Percentiles rank a stretch among this genome's conserved stretches.
Conservation (phyloP, 1,140 invertebrate species). For the Streblospio benedicti region DNA sequence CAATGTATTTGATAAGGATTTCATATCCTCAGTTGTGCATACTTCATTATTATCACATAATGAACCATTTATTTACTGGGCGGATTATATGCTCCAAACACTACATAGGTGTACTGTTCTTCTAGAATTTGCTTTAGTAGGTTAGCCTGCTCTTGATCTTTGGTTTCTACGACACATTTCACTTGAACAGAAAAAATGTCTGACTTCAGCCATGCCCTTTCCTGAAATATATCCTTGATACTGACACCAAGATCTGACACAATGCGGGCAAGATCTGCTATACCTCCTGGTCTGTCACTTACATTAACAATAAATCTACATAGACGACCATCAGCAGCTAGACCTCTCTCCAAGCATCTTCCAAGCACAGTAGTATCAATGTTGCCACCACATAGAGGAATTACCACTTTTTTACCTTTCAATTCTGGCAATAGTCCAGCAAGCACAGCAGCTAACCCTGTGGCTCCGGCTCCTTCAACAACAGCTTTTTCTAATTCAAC, state of each 20-base stretch:
- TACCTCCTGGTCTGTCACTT: constrained; percentile 73
- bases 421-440: constrained; percentile 73
- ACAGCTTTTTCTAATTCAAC: constrained; percentile 86
- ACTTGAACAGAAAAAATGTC: constrained; percentile 67
- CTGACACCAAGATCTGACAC: constrained; percentile 68
- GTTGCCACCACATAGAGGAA: constrained; percentile 79
- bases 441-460: constrained; percentile 76
- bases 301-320: constrained; percentile 79
- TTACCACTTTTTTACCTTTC: constrained; percentile 74
- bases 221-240: constrained; percentile 89
- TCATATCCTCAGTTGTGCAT: too few relatives aligned
- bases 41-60: too few relatives aligned
- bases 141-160: constrained; percentile 65
- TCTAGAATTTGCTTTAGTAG: constrained; percentile 57
- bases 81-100: too few relatives aligned
- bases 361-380: constrained; percentile 86
- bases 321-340: constrained; percentile 78
- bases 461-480: constrained; percentile 81
- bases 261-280: constrained; percentile 71
- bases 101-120: constrained; percentile 53
- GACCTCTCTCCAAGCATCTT: constrained; percentile 74
- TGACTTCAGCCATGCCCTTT: constrained; percentile 78
- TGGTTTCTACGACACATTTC: constrained; percentile 58
- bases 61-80: too few relatives aligned
- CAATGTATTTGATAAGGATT: too few relatives aligned